phyloP scores from a whole-genome alignment of 2,113 vertebrate genomes.

The Dicentrarchus labrax region DNA sequence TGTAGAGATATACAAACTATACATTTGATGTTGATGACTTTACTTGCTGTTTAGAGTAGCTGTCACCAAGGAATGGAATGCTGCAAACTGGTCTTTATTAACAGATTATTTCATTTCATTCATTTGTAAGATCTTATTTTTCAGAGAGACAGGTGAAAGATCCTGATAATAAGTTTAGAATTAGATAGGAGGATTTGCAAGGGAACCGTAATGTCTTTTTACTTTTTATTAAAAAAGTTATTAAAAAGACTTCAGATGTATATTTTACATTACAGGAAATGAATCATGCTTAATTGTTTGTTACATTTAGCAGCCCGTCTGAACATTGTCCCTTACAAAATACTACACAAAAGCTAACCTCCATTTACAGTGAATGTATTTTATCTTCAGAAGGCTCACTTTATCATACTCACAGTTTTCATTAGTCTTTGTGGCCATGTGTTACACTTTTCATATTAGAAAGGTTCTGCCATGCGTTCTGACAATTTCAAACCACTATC shows the following conservation, averaged over 20 bases:
- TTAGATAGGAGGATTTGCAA: not conserved
- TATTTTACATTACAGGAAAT: not conserved
- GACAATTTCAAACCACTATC: slow-evolving; percentile 63
- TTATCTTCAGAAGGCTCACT: slow-evolving; percentile 43
- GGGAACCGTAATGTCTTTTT: not conserved
- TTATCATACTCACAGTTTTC: slow-evolving; percentile 25
- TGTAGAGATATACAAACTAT: not conserved
- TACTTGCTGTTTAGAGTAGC: not conserved
- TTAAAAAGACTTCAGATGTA: not conserved
- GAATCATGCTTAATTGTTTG: not conserved
- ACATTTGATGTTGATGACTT: not conserved
- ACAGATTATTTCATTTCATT: not conserved
- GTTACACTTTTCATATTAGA: slow-evolving; percentile 52
- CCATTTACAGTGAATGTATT: slow-evolving; percentile 49
- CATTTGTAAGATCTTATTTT: not conserved
- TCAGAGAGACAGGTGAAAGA: no score
- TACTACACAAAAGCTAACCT: slow-evolving; percentile 1
- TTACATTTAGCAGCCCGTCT: not conserved
- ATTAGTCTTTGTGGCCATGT: slow-evolving; percentile 32
- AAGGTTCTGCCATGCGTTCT: slow-evolving; percentile 58
- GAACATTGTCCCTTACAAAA: not conserved
- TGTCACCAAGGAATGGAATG: not conserved
- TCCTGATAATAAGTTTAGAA: not conserved
- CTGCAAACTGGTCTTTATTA: not conserved
- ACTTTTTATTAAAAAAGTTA: not conserved